Evolutionary conservation across 2,888 invertebrate species (phyloP).

Genomic region (Rhagonycha lutea): DNA sequence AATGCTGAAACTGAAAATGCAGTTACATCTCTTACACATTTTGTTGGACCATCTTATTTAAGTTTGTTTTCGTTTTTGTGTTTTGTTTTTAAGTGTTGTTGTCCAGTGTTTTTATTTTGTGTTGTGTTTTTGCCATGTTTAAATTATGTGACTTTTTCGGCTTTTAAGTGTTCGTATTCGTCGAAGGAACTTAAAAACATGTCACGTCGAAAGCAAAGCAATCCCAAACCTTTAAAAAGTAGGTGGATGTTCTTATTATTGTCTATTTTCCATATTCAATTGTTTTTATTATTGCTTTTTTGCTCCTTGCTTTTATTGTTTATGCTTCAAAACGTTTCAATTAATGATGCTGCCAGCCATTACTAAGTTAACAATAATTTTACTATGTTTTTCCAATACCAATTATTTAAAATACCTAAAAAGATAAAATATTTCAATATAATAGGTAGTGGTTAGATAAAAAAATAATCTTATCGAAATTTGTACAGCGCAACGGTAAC

Average conservation of each 20-base stretch:
- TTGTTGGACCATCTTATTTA: constrained; percentile 9
- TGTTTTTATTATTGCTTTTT: neutral
- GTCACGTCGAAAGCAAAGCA: constrained; percentile 95
- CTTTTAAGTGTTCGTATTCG: constrained; percentile 67
- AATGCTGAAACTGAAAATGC: constrained; percentile 1
- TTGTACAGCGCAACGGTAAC: neutral
- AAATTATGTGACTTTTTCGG: constrained; percentile 42
- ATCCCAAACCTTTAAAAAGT: constrained; percentile 96
- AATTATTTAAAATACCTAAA: neutral
- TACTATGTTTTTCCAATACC: neutral
- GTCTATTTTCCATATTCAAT: neutral
- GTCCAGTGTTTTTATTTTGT: constrained; percentile 27
- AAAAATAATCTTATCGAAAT: neutral
- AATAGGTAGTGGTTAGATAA: neutral
- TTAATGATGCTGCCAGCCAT: neutral
- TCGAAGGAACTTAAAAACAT: constrained; percentile 56
- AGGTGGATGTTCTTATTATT: constrained; percentile 55
- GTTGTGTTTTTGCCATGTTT: constrained; percentile 30
- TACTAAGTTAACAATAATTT: neutral
- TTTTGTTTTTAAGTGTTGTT: constrained; percentile 26
- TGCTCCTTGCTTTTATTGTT: neutral
- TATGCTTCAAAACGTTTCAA: neutral
- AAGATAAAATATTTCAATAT: neutral
- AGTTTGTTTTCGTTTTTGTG: constrained; percentile 29
- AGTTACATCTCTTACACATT: neutral